phyloP scores from a whole-genome alignment of 2,888 invertebrate genomes.

The Cheilosia variabilis region DNA sequence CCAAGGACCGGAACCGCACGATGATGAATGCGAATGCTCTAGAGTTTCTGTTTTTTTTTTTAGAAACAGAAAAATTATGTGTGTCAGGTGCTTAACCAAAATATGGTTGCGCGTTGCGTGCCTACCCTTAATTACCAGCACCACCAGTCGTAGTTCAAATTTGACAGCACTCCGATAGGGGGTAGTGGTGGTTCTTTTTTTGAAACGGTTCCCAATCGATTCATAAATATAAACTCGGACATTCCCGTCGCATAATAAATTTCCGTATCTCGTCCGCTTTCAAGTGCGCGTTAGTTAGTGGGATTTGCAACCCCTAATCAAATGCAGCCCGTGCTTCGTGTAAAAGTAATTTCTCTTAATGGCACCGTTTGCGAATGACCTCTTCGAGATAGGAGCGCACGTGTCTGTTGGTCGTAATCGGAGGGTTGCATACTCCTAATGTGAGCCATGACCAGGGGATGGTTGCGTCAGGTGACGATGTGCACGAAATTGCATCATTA shows the following conservation, averaged over 20 bases:
- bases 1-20: conserved; percentile 72
- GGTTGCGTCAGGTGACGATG: conserved; percentile 68
- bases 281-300: not conserved
- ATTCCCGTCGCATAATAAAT: conserved; percentile 68
- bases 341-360: conserved; percentile 53
- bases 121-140: conserved; percentile 64
- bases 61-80: conserved; percentile 25
- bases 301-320: conserved; percentile 23
- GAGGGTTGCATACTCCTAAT: conserved; percentile 40
- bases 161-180: conserved; percentile 59
- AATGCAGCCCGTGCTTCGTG: conserved; percentile 35
- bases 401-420: conserved; percentile 46
- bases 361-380: not conserved
- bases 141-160: conserved; percentile 61
- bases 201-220: conserved; percentile 51
- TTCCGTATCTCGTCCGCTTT: conserved; percentile 33
- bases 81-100: conserved; percentile 74
- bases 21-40: conserved; percentile 58
- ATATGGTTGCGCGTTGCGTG: conserved; percentile 69
- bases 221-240: conserved; percentile 71
- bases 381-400: conserved; percentile 48
- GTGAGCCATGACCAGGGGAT: conserved; percentile 1
- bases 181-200: not conserved
- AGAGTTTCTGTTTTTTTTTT: not conserved
- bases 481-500: conserved; percentile 61